Evolutionary conservation across 2,888 invertebrate genomes (phyloP).

Genomic region (Xylophagus ater): DNA sequence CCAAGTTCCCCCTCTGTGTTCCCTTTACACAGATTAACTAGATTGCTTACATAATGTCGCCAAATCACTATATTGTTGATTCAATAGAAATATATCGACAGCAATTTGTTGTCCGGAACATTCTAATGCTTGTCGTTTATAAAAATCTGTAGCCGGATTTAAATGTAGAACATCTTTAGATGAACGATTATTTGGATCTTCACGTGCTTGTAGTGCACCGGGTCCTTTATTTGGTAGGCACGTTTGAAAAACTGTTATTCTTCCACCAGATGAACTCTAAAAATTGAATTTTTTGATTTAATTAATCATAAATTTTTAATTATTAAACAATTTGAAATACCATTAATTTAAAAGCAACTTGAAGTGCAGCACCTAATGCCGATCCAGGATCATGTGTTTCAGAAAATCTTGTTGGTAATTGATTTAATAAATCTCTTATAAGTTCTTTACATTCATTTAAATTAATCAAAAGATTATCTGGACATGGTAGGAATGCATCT

Average conservation of each 20-base stretch:
- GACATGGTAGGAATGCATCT: constrained; percentile 92
- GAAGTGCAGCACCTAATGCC: constrained; percentile 86
- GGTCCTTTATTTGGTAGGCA: constrained; percentile 80
- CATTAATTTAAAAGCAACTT: constrained; percentile 85
- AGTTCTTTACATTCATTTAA: constrained; percentile 72
- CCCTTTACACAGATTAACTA: background rate
- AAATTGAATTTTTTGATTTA: constrained; percentile 8
- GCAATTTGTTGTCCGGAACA: constrained; percentile 94
- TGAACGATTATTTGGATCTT: constrained; percentile 77
- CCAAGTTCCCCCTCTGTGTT: too few relatives aligned
- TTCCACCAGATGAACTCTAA: constrained; percentile 81
- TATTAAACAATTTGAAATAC: constrained; percentile 37
- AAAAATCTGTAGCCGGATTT: constrained; percentile 95
- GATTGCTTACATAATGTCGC: constrained; percentile 72
- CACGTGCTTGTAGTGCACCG: constrained; percentile 70
- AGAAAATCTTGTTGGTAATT: constrained; percentile 64
- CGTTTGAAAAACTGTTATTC: constrained; percentile 89
- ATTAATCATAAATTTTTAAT: background rate
- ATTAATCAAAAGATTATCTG: constrained; percentile 86
- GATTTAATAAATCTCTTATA: constrained; percentile 60
- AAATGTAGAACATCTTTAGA: constrained; percentile 75
- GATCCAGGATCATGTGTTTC: constrained; percentile 60
- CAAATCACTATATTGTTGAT: constrained; percentile 86
- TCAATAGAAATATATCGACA: constrained; percentile 89
- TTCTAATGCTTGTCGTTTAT: constrained; percentile 89